Conservation (phyloP, 1,140 invertebrate genomes). For the Monomorium pharaonis region DNA sequence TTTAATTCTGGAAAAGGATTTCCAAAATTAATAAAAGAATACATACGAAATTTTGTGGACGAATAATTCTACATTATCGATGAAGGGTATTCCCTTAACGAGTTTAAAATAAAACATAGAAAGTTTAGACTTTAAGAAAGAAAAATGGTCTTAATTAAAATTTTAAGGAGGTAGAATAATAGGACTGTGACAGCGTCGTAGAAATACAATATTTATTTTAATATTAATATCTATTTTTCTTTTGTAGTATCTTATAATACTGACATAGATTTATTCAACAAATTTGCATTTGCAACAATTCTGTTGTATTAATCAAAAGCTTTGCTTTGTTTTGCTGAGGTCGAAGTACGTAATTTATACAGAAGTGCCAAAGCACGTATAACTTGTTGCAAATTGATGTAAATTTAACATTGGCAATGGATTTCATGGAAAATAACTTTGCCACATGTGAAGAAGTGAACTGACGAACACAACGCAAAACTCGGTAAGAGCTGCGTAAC, state of each 20-base stretch:
- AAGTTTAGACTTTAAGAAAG: background rate
- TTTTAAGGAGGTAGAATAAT: background rate
- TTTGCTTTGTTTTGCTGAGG: background rate
- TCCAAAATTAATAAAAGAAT: no score
- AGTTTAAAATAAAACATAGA: background rate
- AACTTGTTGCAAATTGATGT: background rate
- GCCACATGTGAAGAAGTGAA: constrained; percentile 36
- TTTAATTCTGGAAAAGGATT: no score
- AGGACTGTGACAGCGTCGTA: background rate
- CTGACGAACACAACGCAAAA: constrained; percentile 20
- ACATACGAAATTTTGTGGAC: no score
- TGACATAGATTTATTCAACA: constrained; percentile 54
- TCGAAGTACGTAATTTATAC: background rate
- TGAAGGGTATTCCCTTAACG: no score
- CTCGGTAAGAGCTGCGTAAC: constrained; percentile 22
- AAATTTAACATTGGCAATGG: background rate
- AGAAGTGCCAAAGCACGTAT: background rate
- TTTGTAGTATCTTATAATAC: constrained; percentile 42
- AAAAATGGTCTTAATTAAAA: background rate
- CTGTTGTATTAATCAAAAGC: constrained; percentile 20
- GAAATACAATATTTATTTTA: constrained; percentile 41
- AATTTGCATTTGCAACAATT: constrained; percentile 34
- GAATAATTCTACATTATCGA: no score
- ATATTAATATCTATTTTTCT: constrained; percentile 28
- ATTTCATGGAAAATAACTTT: constrained; percentile 25